Evolutionary conservation across 2,888 invertebrate species (phyloP), one percentile per base, ranked within the genome.

Genomic region (Drosophila prolongata): DNA sequence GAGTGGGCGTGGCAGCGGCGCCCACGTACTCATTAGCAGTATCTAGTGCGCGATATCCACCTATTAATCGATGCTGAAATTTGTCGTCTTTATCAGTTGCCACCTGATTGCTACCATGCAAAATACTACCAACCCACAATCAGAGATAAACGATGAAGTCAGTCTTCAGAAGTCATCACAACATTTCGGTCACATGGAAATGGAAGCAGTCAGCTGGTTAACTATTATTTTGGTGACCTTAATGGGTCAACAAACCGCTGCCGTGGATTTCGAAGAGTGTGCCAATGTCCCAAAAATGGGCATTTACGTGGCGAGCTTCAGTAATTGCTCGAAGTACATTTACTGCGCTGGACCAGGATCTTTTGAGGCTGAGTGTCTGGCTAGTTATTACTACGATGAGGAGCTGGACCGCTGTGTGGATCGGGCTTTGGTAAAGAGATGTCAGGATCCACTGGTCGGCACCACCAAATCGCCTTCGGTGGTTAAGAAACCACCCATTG

Each of bases 281-380:
- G 42, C 43, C 6, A 67, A 56, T 27, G 58, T 68, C 19, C 40
- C 65, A 1, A 53, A 75, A n/a, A 34, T 60, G 19, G 77, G 80
- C 2, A 69, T 67, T 2, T 87, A 83, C 42, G 78, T 90, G 35
- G 76, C 82, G 6, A 87, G 82, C 42, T 52, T 53, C 4, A 78
- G 60, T 5, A 82, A 79, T 47, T 91, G 90, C 59, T 62, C 82
- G 5, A 83, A 76, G 46, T 91, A 90, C 59, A 85, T 90, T 42
- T 88, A 81, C 50, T 91, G 90, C 47, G 83, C 87, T 50, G 84
- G 80, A 8, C 75, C 78, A 0, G 70, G 79, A 5, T 88, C 90
- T 1, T 87, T 83, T 59, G 80, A 84, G 49, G 89, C 77, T 9
- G 80, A 78, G 35, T 91, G 91, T 56, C 74, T 87, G 10, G 78